Conservation (phyloP, 1,140 invertebrate species). For the Apis cerana region DNA sequence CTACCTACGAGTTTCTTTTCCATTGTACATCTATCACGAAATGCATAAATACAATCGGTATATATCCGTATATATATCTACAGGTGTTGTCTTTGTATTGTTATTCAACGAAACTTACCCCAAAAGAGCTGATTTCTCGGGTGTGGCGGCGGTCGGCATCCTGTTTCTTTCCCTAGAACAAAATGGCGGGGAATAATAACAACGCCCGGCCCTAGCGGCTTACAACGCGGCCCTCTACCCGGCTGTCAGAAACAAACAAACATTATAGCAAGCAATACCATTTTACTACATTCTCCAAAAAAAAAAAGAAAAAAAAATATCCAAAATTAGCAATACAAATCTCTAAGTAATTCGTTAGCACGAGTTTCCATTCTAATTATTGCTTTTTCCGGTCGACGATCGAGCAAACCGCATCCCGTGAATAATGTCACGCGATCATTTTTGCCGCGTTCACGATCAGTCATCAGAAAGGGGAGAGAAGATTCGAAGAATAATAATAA, state of each 20-base stretch:
- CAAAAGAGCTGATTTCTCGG: conserved; percentile 87
- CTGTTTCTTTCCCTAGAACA: conserved; percentile 84
- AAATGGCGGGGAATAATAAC: conserved; percentile 80
- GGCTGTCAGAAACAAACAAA: conserved; percentile 23
- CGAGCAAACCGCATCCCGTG: background rate
- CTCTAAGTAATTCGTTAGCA: background rate
- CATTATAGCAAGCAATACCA: conserved; percentile 16
- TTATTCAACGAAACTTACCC: conserved; percentile 82
- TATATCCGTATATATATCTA: background rate
- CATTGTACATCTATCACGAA: background rate
- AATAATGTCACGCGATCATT: background rate
- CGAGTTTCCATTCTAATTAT: background rate
- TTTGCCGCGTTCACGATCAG: background rate
- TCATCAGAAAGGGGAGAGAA: background rate
- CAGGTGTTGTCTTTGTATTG: background rate
- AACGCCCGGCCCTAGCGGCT: conserved; percentile 74
- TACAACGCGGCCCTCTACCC: conserved; percentile 30
- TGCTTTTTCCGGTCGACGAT: background rate
- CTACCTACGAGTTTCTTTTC: background rate
- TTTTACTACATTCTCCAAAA: background rate
- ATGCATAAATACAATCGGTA: background rate
- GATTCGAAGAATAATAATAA: too few species aligned
- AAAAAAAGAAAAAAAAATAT: background rate
- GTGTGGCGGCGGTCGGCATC: conserved; percentile 86
- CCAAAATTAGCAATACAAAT: background rate